These are phyloP conservation scores for Orientallactaga bullata DNA, from an alignment of 2,113 vertebrate species.

Conservation along the genomic window DNA sequence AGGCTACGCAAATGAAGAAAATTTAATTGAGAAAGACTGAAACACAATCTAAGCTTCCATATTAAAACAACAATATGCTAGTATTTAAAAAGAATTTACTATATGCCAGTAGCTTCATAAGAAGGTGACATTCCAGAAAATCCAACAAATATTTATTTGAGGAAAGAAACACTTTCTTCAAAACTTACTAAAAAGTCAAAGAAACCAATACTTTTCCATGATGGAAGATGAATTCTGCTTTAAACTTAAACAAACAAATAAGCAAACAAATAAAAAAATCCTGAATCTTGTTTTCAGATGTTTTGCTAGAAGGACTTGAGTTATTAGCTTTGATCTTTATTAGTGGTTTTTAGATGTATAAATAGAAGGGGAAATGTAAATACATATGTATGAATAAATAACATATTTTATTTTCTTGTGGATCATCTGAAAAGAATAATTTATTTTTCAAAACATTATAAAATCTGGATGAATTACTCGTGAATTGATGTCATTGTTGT, in stretches of 20 bases:
- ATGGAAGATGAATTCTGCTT: slow-evolving; percentile 55
- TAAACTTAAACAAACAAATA: slow-evolving; percentile 8
- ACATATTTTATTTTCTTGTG: slow-evolving; percentile 27
- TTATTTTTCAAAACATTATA: too few species aligned
- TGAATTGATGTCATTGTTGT: too few species aligned
- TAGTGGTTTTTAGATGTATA: background rate
- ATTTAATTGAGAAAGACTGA: background rate
- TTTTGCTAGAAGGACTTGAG: background rate
- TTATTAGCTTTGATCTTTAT: background rate
- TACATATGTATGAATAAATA: slow-evolving; percentile 8
- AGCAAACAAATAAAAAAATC: slow-evolving; percentile 1
- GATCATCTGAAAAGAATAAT: background rate
- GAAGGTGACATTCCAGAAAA: slow-evolving; percentile 42
- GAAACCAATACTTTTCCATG: background rate
- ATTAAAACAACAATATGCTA: background rate
- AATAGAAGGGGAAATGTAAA: background rate
- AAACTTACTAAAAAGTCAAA: background rate
- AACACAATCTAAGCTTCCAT: background rate
- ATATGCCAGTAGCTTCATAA: background rate
- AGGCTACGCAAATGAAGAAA: slow-evolving; percentile 76
- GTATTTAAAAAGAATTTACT: slow-evolving; percentile 24
- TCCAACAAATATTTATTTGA: slow-evolving; percentile 15
- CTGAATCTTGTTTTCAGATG: background rate
- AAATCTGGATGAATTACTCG: too few species aligned
- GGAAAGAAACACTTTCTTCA: background rate